Base-by-base conservation (phyloP, 2,888 invertebrate genomes). In the Cosmia trapezina region DNA sequence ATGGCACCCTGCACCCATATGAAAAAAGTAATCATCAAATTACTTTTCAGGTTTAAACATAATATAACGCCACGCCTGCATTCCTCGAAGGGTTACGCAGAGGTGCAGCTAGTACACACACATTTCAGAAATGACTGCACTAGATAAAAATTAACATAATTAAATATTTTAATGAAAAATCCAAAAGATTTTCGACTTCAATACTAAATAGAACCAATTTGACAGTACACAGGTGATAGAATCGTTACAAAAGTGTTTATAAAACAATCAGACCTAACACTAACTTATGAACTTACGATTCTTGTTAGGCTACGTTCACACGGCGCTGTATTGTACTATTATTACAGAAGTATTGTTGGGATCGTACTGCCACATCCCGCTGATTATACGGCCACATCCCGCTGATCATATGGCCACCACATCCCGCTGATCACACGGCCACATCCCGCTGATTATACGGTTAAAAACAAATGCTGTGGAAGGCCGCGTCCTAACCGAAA, bases 261-360 rank as follows among this genome's bases (percentile, higher is more conserved):
- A 72, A 86, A 89, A 87, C 80, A 85, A 86, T 84, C 65, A 78
- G 79, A 78, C 66, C 70, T 77, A 78, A 71, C n/a, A 56, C 47
- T 79, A 81, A 84, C 62, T 70, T 68, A 73, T 80, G 8, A 57
- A 51, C 19, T 63, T 63, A 78, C 22, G 60, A 65, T 56, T 49
- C 47, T 61, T 43, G 6, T 33, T 12, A 47, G 9, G 19, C 5
- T 64, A 43, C 5, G 49, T 75, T 9, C 19, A 66, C 45, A 28
- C 3, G 8, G 43, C 4, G 2, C 33, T 19, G 6, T 22, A n/a
- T n/a, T 53, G 28, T 41, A 28, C 19, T 8, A 22, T 14, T 28
- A 14, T 56, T 17, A 37, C 8, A 45, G n/a, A n/a, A n/a, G 14
- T 68, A 7, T 19, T n/a, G 11, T 51, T 68, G 14, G 14, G 9